Evolutionary conservation across 2,888 invertebrate genomes (phyloP).

Genomic region (Brachyptera putata): DNA sequence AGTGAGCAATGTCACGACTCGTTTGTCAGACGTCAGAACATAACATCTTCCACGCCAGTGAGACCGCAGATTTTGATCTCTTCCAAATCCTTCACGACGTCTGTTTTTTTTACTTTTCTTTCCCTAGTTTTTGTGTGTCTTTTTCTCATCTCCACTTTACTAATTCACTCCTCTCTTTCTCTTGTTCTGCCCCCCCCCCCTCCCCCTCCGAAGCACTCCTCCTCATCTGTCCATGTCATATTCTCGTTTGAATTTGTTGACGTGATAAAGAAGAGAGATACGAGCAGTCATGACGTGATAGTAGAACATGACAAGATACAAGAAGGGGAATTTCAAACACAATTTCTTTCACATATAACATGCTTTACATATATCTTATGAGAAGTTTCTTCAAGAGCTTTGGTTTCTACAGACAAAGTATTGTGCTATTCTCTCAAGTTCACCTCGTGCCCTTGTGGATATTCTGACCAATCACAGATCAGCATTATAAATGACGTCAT

Average conservation of each 20-base stretch:
- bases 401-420: too few species aligned
- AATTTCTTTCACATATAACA: background rate
- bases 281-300: conserved; percentile 15
- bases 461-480: too few species aligned
- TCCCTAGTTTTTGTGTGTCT: too few species aligned
- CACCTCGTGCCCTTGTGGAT: too few species aligned
- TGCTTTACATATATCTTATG: background rate
- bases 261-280: conserved; percentile 15
- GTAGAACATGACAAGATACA: conserved; percentile 1
- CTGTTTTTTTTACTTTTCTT: too few species aligned
- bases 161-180: too few species aligned
- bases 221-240: conserved; percentile 20
- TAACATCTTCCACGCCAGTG: conserved; percentile 29
- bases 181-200: too few species aligned
- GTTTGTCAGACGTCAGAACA: conserved; percentile 32
- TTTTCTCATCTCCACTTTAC: background rate
- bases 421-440: too few species aligned
- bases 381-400: too few species aligned
- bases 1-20: too few species aligned
- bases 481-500: too few species aligned
- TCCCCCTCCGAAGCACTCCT: too few species aligned
- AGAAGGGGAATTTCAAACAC: conserved; percentile 11
- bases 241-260: conserved; percentile 17
- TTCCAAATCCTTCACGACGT: conserved; percentile 1
- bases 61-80: conserved; percentile 29